Evolutionary conservation across 2,113 vertebrate species (phyloP).

Genomic region (Chiloscyllium plagiosum): DNA sequence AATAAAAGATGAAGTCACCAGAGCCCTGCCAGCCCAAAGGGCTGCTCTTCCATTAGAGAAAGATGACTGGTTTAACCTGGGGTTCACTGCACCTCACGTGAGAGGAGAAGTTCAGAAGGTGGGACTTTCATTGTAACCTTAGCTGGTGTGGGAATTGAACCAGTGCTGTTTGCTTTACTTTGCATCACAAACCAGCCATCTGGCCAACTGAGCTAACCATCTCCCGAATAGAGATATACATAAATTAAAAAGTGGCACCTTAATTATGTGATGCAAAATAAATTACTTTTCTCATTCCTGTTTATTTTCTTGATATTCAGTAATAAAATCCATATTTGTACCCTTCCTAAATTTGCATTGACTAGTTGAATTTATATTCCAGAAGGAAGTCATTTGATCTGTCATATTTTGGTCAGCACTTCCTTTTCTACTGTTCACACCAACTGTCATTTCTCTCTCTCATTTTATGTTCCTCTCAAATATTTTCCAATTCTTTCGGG

Average conservation of each 20-base stretch:
- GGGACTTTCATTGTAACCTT: too few species aligned
- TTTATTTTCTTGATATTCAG: background rate
- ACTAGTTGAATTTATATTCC: background rate
- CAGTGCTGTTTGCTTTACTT: too few species aligned
- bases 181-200: too few species aligned
- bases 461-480: background rate
- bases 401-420: background rate
- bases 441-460: background rate
- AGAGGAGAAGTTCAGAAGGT: too few species aligned
- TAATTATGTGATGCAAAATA: background rate
- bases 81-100: too few species aligned
- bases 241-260: background rate
- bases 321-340: background rate
- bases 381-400: too few species aligned
- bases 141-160: too few species aligned
- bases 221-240: background rate
- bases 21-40: too few species aligned
- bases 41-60: too few species aligned
- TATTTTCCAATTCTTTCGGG: background rate
- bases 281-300: background rate
- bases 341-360: background rate
- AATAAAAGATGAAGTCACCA: too few species aligned
- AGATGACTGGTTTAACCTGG: too few species aligned
- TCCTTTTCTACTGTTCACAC: background rate
- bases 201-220: too few species aligned